Evolutionary conservation across 2,113 vertebrate genomes (phyloP).

Genomic region (Limnothrissa miodon): DNA sequence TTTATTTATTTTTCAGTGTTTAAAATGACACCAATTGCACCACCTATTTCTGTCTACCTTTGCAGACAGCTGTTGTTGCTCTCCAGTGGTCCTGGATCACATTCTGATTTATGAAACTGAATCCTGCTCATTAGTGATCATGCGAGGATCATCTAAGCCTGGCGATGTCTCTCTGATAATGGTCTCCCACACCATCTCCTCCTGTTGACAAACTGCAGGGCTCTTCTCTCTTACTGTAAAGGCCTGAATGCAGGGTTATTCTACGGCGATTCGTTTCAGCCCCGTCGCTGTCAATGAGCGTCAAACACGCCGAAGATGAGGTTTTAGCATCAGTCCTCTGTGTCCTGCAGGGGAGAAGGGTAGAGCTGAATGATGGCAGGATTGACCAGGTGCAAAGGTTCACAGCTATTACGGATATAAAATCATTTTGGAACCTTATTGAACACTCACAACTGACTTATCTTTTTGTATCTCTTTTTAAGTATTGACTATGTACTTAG

Average conservation of each 20-base stretch:
- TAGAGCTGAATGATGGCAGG: background rate
- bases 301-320: background rate
- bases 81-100: background rate
- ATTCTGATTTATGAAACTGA: background rate
- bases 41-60: background rate
- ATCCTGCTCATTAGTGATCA: background rate
- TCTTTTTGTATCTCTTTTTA: background rate
- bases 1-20: background rate
- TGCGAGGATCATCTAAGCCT: background rate
- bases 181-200: background rate
- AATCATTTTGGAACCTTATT: constrained; percentile 62
- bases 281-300: background rate
- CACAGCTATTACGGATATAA: constrained; percentile 52
- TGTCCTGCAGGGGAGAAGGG: background rate
- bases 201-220: background rate
- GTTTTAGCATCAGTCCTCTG: background rate
- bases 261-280: background rate
- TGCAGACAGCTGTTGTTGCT: background rate
- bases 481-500: background rate
- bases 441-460: constrained; percentile 4
- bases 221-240: background rate
- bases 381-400: background rate
- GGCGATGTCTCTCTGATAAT: constrained; percentile 1
- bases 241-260: background rate
- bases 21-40: background rate